Evolutionary conservation across 1,140 invertebrate species (phyloP), one percentile per base, ranked within the genome.

Genomic region (Forficula auricularia): DNA sequence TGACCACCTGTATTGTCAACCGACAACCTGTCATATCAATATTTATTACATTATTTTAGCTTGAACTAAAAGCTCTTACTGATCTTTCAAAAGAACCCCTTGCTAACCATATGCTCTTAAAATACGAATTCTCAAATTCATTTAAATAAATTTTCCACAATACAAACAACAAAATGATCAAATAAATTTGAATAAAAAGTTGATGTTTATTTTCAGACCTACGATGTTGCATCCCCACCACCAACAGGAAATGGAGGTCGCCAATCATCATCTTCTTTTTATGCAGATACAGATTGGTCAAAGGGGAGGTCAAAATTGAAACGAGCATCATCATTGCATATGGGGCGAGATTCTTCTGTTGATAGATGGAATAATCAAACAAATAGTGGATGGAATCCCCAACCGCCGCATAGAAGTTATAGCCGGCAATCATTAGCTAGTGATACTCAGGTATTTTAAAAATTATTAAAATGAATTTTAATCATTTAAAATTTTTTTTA

Each of bases 361-460:
- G 56, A 53, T 39, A 51, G 58, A 15, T 62, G 58, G 58, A n/a
- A n/a, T n/a, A 58, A 48, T 16, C 44, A 47, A 19, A 40, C 38
- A 30, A 47, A 22, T 19, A 27, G 14, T 35, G 50, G 20, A n/a
- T 19, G 44, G 27, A 4, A 14, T 19, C 34, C 36, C 15, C 40
- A 43, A 43, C 18, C 46, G 18, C 48, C 50, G 13, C 45, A 55
- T 12, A 55, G 71, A 43, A 73, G 72, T 12, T 61, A 70, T n/a
- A 75, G 73, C 55, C 56, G 72, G 45, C 69, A 72, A 27, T 77
- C 73, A 1, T 61, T 74, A 36, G 70, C 70, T 14, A 73, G 71
- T 47, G 75, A 77, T 51, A 73, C 71, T 1, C 67, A 74, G 53
- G 73, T 76, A 57, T 34, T n/a, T n/a, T n/a, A n/a, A n/a, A n/a